Base-by-base conservation (phyloP, 1,140 invertebrate genomes). In the Tribolium castaneum region DNA sequence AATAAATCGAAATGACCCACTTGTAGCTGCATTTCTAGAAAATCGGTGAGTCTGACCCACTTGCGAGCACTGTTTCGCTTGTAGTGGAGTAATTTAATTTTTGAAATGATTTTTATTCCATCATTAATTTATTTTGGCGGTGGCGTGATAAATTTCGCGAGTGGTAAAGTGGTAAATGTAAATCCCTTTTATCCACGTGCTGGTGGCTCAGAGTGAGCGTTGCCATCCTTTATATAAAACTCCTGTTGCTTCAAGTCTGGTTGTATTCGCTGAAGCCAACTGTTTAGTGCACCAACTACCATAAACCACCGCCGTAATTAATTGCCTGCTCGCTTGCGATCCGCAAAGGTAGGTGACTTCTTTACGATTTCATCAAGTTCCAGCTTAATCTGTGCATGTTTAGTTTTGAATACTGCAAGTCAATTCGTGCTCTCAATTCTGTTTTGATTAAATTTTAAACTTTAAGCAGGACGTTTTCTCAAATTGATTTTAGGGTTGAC, bases 201-300 rank as follows among this genome's bases (percentile, higher is more conserved):
- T 54, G 49, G 6, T 73, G 52, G 51, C 19, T 73, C 49, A 34
- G 49, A 51, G 71, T 73, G 71, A 73, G 71, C 49, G 59, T 66
- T 34, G 30, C 39, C 59, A 66, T 66, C 49, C 49, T 73, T 73
- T 73, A 73, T 73, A 73, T 73, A 54, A 73, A 73, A 73, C 71
- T 54, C 49, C 71, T 73, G 71, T 73, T 73, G 71, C 71, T 73
- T 54, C 49, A 30, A 45, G n/a, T 52, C 50, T 30, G 34, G 45
- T 7, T 54, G 50, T 72, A 72, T 72, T 72, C 59, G 12, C 34
- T 66, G 14, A 35, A 66, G 30, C 5, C n/a, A 66, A 66, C 59
- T 5, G 54, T 19, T 59, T 59, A 59, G 54, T 59, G 54, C 54
- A 59, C 3, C 54, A 59, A 54, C 54, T 19, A n/a, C 6, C 22